These are phyloP conservation scores for Cephalopholis sonnerati DNA, from an alignment of 2,113 vertebrate genomes.

Conservation along the genomic window DNA sequence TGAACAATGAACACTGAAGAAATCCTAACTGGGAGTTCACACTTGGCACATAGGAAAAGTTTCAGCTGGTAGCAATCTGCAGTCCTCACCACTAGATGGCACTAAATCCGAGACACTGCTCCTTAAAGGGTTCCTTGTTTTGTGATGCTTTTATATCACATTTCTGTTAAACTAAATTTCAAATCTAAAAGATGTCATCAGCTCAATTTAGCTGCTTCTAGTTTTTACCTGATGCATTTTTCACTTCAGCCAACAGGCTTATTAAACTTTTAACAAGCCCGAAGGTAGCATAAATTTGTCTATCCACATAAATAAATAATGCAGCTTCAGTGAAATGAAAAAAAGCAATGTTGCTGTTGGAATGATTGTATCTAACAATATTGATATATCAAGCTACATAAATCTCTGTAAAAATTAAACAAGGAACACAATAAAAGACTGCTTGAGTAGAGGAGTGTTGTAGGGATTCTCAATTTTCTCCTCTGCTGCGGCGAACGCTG, in stretches of 20 bases:
- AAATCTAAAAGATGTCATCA: neutral
- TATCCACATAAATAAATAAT: neutral
- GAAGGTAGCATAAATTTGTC: slow-evolving; percentile 16
- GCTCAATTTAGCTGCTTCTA: neutral
- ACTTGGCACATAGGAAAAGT: too few species aligned
- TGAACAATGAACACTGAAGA: too few species aligned
- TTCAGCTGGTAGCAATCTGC: too few species aligned
- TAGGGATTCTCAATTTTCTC: neutral
- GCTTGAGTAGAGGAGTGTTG: neutral
- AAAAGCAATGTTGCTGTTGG: neutral
- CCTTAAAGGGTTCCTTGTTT: neutral
- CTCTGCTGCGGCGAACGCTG: neutral
- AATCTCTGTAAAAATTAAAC: neutral
- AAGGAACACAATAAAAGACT: neutral
- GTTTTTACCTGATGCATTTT: slow-evolving; percentile 26
- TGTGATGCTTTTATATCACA: neutral
- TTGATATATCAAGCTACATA: neutral
- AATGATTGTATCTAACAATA: neutral
- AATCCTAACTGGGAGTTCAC: too few species aligned
- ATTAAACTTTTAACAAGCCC: slow-evolving; percentile 41
- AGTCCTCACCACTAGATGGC: too few species aligned
- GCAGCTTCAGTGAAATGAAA: slow-evolving; percentile 13
- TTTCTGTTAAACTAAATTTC: neutral
- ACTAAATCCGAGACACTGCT: too few species aligned
- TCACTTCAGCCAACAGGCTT: neutral